Evolutionary conservation across 2,888 invertebrate species (phyloP).

Genomic region (Hypena proboscidalis): DNA sequence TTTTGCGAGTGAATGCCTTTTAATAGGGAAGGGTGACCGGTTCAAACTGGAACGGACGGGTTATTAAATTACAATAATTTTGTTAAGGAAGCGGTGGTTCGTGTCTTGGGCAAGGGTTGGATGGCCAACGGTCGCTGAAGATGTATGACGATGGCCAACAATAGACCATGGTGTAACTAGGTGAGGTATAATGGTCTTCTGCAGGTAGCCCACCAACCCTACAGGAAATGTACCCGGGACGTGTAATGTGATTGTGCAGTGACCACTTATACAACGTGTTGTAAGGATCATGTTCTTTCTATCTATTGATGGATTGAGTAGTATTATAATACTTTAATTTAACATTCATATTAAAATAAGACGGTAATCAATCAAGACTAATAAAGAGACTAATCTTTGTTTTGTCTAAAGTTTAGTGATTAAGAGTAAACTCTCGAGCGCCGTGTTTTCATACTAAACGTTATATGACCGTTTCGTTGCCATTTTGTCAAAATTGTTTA

Average conservation of each 20-base stretch:
- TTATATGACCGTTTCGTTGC: too few relatives aligned
- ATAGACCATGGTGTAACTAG: constrained; percentile 11
- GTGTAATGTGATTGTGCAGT: background rate
- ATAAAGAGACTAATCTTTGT: too few relatives aligned
- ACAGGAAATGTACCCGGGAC: constrained; percentile 5
- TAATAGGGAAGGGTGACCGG: constrained; percentile 57
- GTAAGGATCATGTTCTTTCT: too few relatives aligned
- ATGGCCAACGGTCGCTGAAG: constrained; percentile 38
- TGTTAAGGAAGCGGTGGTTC: constrained; percentile 47
- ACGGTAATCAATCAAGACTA: too few relatives aligned
- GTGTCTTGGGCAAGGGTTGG: constrained; percentile 37
- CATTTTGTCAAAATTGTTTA: too few relatives aligned
- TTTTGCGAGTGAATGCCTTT: constrained; percentile 66
- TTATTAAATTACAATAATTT: constrained; percentile 82
- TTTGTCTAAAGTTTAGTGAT: too few relatives aligned
- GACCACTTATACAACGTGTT: too few relatives aligned
- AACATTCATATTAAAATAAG: too few relatives aligned
- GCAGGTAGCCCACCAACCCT: constrained; percentile 1
- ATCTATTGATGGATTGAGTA: too few relatives aligned
- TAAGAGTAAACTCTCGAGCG: too few relatives aligned
- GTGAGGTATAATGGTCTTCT: constrained; percentile 12
- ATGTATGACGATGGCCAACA: constrained; percentile 14
- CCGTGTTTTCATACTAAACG: too few relatives aligned
- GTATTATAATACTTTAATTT: too few relatives aligned
- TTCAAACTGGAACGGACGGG: constrained; percentile 45